These are phyloP conservation scores for Helicoverpa assulta DNA, from an alignment of 2,888 invertebrate genomes.

Conservation along the genomic window DNA sequence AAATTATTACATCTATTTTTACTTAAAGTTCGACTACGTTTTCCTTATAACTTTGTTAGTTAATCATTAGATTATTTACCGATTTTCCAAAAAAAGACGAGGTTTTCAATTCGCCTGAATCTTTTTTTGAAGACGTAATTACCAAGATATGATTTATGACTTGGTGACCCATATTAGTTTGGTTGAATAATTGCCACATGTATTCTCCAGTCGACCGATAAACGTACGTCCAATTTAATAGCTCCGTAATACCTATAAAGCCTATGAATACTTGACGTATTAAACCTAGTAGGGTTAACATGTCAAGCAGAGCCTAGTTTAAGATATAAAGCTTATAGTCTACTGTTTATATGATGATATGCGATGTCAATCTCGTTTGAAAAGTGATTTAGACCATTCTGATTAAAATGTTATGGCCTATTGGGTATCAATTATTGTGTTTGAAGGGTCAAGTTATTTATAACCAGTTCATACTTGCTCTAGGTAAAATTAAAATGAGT, in stretches of 20 bases:
- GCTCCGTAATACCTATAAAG: slow-evolving; percentile 15
- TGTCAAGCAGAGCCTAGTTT: neutral
- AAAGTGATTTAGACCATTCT: no score
- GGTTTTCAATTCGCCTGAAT: no score
- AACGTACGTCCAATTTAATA: slow-evolving; percentile 24
- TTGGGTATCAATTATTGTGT: no score
- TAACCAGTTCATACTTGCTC: no score
- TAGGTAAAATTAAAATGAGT: no score
- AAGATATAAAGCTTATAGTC: neutral
- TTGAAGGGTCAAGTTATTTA: no score
- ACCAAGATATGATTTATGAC: neutral
- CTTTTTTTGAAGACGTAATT: neutral
- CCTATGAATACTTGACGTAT: slow-evolving; percentile 25
- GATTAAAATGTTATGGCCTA: no score
- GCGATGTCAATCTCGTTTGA: neutral
- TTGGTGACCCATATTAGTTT: slow-evolving; percentile 5
- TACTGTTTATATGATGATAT: neutral
- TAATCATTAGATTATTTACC: neutral
- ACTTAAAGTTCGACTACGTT: no score
- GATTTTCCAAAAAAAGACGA: no score
- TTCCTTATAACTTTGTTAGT: no score
- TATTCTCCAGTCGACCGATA: slow-evolving; percentile 13
- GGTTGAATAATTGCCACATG: slow-evolving; percentile 22
- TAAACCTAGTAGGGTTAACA: slow-evolving; percentile 9
- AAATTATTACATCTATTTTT: no score